Conservation (phyloP, 2,113 vertebrate species). For the Xiphophorus couchianus region DNA sequence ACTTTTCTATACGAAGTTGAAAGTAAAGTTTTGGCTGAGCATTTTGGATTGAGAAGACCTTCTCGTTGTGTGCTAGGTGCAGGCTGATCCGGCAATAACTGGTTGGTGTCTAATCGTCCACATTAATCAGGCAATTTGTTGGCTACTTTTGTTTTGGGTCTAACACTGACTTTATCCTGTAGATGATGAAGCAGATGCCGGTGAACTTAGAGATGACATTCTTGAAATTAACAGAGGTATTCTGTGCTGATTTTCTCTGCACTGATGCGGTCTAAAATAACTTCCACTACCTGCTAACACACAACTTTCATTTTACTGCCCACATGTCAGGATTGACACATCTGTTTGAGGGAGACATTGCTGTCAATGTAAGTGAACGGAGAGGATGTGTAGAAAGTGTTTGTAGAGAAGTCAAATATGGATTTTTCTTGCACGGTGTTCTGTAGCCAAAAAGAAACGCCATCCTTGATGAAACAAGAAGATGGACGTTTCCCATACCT, state of each 20-base stretch:
- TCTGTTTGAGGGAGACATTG: constrained; percentile 80
- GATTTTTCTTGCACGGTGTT: constrained; percentile 32
- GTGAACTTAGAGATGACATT: constrained; percentile 76
- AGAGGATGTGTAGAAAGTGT: neutral
- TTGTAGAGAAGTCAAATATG: neutral
- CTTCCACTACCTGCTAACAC: neutral
- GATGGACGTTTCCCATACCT: constrained; percentile 89
- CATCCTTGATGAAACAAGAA: constrained; percentile 76
- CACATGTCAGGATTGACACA: constrained; percentile 56
- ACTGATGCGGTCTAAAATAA: neutral
- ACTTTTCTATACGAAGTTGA: neutral
- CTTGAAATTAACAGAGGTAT: constrained; percentile 77
- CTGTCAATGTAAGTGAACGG: constrained; percentile 67
- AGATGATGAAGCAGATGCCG: constrained; percentile 71
- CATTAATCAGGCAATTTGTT: neutral
- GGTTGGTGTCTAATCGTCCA: constrained; percentile 44
- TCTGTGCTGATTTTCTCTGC: neutral
- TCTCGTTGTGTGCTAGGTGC: constrained; percentile 52
- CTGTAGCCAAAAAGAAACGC: constrained; percentile 80
- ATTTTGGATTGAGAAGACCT: neutral
- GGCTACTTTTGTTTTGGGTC: neutral
- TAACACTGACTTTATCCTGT: constrained; percentile 1
- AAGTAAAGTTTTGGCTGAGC: neutral
- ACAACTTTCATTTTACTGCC: neutral
- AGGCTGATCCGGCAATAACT: constrained; percentile 45